phyloP scores from a whole-genome alignment of 2,113 vertebrate genomes.

The Turnix velox region DNA sequence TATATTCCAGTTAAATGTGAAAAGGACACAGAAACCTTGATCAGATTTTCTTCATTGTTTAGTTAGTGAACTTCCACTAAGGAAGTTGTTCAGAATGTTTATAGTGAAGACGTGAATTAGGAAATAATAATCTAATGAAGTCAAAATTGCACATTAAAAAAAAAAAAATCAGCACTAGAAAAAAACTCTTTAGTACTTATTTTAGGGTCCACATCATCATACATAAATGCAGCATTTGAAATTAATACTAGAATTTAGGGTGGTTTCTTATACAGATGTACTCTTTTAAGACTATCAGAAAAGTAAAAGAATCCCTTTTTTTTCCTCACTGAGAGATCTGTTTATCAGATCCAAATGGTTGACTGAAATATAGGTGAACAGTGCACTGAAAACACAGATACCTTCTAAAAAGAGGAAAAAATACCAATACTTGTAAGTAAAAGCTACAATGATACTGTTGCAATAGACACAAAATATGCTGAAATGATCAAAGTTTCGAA shows the following conservation, averaged over 20 bases:
- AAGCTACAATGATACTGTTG: neutral
- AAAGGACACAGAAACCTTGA: neutral
- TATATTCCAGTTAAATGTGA: neutral
- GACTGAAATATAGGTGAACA: neutral
- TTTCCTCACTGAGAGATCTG: neutral
- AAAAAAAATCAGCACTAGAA: neutral
- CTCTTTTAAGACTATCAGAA: neutral
- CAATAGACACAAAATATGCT: neutral
- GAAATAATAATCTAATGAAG: neutral
- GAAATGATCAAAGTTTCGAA: neutral
- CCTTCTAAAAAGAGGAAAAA: neutral
- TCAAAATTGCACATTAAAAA: neutral
- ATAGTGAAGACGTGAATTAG: neutral
- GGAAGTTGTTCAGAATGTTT: neutral
- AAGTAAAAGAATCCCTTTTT: neutral
- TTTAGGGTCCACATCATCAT: neutral
- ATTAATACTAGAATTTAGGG: neutral
- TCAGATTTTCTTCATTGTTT: neutral
- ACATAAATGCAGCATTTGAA: neutral
- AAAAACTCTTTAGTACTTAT: neutral
- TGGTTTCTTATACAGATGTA: neutral
- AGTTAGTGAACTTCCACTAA: neutral
- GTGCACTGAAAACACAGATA: neutral
- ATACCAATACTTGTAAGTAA: neutral
- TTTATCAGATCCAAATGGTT: neutral